phyloP scores from a whole-genome alignment of 2,888 invertebrate genomes.

The Lasius platythorax region DNA sequence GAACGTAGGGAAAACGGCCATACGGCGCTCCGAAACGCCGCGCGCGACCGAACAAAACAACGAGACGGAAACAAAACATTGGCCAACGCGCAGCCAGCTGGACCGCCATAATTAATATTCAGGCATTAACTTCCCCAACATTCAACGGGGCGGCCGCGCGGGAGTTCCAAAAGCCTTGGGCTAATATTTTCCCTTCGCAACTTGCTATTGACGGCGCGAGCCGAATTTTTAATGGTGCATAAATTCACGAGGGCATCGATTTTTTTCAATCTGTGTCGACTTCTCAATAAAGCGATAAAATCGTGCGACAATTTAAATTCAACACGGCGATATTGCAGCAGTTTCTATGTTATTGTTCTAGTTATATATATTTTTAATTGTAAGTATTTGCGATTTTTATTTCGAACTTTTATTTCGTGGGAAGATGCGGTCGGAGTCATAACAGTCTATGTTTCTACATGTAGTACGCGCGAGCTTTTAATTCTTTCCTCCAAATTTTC shows the following conservation, averaged over 20 bases:
- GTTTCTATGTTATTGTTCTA: background rate
- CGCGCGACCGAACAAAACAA: slow-evolving; percentile 70
- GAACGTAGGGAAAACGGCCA: slow-evolving; percentile 51
- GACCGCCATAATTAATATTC: slow-evolving; percentile 81
- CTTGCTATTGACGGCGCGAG: slow-evolving; percentile 42
- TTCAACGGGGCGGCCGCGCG: slow-evolving; percentile 36
- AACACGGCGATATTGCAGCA: background rate
- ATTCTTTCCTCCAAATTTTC: slow-evolving; percentile 10
- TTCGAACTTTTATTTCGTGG: background rate
- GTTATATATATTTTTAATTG: background rate
- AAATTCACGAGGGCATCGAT: slow-evolving; percentile 21
- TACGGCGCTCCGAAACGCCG: slow-evolving; percentile 37
- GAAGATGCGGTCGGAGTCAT: background rate
- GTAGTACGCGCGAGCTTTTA: background rate
- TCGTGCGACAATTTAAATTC: background rate
- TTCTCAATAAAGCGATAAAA: background rate
- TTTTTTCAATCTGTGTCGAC: background rate
- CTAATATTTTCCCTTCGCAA: slow-evolving; percentile 55
- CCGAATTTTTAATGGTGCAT: slow-evolving; percentile 44
- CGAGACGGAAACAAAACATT: slow-evolving; percentile 73
- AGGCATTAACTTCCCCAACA: slow-evolving; percentile 75
- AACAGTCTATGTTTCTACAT: background rate
- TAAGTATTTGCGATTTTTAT: background rate
- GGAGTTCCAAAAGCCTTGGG: slow-evolving; percentile 43
- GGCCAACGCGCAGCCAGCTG: slow-evolving; percentile 65